A percentile compares a stretch with the other conserved stretches of the same genome.
Conservation (phyloP, 2,888 invertebrate species). For the Drosophila anceps region DNA sequence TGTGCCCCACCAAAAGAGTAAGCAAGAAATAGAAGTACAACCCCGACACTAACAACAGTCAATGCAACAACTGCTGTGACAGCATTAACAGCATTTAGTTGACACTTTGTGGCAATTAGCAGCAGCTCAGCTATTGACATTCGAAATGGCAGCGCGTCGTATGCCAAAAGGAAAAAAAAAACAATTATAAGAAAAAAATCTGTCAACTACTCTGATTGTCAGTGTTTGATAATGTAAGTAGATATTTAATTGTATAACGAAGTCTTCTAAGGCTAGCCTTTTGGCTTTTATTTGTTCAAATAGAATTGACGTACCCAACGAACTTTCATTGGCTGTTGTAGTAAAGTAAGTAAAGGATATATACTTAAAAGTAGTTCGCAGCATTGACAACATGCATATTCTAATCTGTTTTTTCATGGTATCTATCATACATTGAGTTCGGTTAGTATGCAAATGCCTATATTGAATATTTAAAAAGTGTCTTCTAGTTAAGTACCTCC, state of each 20-base stretch:
- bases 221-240: constrained; percentile 6
- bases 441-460: not conserved
- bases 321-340: constrained; percentile 33
- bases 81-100: constrained; percentile 48
- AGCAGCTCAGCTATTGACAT: constrained; percentile 44
- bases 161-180: constrained; percentile 2
- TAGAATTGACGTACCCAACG: constrained; percentile 48
- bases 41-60: not conserved
- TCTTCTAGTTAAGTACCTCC: not conserved
- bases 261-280: not conserved
- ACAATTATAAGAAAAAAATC: constrained; percentile 7
- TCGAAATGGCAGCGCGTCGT: constrained; percentile 39
- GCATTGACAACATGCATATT: not conserved
- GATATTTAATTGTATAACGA: not conserved
- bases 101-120: constrained; percentile 71
- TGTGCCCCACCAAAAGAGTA: constrained; percentile 44
- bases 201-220: constrained; percentile 24
- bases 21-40: not conserved
- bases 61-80: constrained; percentile 15
- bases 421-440: not conserved
- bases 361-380: not conserved
- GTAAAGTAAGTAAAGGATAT: no score
- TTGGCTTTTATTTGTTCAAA: not conserved
- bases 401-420: not conserved
- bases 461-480: not conserved